Evolutionary conservation across 2,888 invertebrate genomes (phyloP).

Genomic region (Rhorus exstirpatorius): DNA sequence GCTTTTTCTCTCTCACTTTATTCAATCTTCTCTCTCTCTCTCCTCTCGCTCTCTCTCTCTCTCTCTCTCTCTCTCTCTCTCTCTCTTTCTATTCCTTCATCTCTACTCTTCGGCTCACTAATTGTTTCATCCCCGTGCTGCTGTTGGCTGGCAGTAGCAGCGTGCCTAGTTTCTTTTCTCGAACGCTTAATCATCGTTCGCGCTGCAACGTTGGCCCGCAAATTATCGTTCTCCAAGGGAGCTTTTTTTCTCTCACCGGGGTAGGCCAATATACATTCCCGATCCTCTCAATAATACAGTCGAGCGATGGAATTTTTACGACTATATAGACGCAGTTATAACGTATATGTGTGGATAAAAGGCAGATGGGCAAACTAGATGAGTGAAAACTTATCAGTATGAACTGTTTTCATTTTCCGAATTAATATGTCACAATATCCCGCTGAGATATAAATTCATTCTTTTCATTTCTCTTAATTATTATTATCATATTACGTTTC

Average conservation of each 20-base stretch:
- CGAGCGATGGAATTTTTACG: constrained; percentile 53
- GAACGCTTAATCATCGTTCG: constrained; percentile 66
- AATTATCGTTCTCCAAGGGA: constrained; percentile 57
- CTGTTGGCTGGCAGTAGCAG: constrained; percentile 36
- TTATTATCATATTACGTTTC: constrained; percentile 38
- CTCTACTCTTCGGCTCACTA: constrained; percentile 65
- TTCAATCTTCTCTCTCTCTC: constrained; percentile 54
- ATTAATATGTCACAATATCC: constrained; percentile 26
- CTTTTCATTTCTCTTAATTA: constrained; percentile 32
- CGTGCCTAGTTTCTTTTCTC: constrained; percentile 58
- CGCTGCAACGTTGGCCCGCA: constrained; percentile 51
- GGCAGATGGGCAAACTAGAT: neutral
- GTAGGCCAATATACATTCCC: constrained; percentile 34
- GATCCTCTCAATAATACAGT: constrained; percentile 43
- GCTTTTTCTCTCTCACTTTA: constrained; percentile 55
- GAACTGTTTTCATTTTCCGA: neutral
- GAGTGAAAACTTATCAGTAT: constrained; percentile 10
- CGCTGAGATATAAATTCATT: constrained; percentile 1
- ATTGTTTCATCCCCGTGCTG: constrained; percentile 68
- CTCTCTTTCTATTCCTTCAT: constrained; percentile 48
- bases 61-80: constrained; percentile 37
- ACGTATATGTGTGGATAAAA: neutral
- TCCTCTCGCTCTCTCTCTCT: constrained; percentile 38
- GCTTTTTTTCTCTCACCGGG: constrained; percentile 25
- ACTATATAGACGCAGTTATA: neutral